Evolutionary conservation across 2,888 invertebrate species (phyloP).

Genomic region (Brenthis ino): DNA sequence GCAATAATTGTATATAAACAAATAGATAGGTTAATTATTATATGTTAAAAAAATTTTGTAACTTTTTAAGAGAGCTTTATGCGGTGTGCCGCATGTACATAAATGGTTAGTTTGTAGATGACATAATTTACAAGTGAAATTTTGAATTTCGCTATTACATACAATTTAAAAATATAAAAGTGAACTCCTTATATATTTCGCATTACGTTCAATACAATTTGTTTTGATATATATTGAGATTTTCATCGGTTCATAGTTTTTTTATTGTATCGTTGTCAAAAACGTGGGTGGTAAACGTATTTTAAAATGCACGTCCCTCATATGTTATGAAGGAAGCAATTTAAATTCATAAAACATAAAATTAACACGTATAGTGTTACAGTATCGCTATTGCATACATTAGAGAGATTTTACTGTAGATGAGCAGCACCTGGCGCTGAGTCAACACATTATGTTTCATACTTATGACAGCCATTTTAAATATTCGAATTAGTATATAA

Average conservation of each 20-base stretch:
- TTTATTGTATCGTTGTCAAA: background rate
- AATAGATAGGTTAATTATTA: slow-evolving; percentile 79
- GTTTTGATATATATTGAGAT: background rate
- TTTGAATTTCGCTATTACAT: slow-evolving; percentile 67
- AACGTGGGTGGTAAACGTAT: slow-evolving; percentile 7
- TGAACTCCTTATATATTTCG: slow-evolving; percentile 34
- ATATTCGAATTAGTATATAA: slow-evolving; percentile 5
- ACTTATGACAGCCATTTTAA: slow-evolving; percentile 19
- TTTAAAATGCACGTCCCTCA: slow-evolving; percentile 10
- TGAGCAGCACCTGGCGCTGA: slow-evolving; percentile 14
- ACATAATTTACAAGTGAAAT: slow-evolving; percentile 63
- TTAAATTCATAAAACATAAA: slow-evolving; percentile 11
- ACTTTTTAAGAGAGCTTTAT: slow-evolving; percentile 81
- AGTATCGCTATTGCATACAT: slow-evolving; percentile 20
- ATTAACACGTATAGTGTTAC: slow-evolving; percentile 15
- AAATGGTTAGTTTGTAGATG: slow-evolving; percentile 58
- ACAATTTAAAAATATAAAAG: slow-evolving; percentile 34
- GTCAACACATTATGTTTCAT: slow-evolving; percentile 19
- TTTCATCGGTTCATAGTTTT: background rate
- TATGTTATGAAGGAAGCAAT: slow-evolving; percentile 17
- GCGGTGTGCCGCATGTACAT: slow-evolving; percentile 71
- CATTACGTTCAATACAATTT: background rate
- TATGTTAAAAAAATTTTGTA: slow-evolving; percentile 76
- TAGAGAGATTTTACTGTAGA: slow-evolving; percentile 21
- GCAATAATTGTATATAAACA: slow-evolving; percentile 79